phyloP scores from a whole-genome alignment of 2,797 vertebrate species.

The Microctenopoma lineatum region DNA sequence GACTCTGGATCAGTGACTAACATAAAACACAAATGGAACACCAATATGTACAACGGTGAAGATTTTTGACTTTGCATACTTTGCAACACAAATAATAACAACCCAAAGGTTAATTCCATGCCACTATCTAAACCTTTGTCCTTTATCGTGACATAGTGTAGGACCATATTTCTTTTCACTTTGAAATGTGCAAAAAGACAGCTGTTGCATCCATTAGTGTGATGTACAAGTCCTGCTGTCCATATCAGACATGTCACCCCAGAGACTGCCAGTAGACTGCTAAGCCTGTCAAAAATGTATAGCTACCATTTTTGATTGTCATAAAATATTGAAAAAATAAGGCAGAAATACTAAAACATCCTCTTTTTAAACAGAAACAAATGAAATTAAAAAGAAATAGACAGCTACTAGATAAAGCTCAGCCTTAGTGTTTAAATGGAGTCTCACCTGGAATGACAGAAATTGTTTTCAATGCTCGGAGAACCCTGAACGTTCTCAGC shows the following conservation, averaged over 20 bases:
- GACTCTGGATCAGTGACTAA: conserved; percentile 30
- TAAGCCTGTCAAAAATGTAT: conserved; percentile 91
- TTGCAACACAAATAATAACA: conserved; percentile 1
- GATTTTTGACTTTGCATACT: neutral
- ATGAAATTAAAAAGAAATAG: conserved; percentile 57
- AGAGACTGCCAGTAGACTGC: conserved; percentile 85
- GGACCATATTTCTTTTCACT: conserved; percentile 9
- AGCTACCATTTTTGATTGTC: conserved; percentile 83
- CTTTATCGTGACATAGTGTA: conserved; percentile 9
- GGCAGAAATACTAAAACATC: conserved; percentile 55
- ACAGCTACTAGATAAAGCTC: conserved; percentile 73
- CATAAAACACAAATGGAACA: conserved; percentile 19
- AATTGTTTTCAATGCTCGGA: conserved; percentile 99
- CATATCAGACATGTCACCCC: conserved; percentile 40
- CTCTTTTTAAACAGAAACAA: conserved; percentile 45
- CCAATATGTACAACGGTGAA: conserved; percentile 19
- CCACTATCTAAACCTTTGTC: conserved; percentile 4
- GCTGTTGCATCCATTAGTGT: conserved; percentile 1
- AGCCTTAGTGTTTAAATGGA: conserved; percentile 88
- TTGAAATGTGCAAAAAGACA: conserved; percentile 10
- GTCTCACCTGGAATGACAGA: conserved; percentile 99
- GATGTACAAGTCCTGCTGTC: conserved; percentile 24
- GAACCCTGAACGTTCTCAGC: conserved; percentile 99
- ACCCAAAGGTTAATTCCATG: conserved; percentile 3
- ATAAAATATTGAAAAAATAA: conserved; percentile 55